Percentiles rank a stretch among this genome's conserved stretches.
phyloP scores from a whole-genome alignment of 2,113 vertebrate genomes.

The Spea bombifrons region DNA sequence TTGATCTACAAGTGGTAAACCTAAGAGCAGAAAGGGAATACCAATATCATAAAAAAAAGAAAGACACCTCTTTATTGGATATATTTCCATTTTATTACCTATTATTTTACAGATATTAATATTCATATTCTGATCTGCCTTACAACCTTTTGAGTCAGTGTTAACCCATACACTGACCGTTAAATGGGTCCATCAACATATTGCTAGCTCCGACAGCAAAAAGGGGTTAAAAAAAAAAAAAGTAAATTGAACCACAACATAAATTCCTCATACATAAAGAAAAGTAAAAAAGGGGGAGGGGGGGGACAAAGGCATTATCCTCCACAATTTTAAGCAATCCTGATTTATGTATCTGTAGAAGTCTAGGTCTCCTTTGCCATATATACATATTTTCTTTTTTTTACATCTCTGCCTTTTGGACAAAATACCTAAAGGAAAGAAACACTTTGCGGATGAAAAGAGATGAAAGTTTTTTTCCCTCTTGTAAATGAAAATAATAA shows the following conservation, averaged over 20 bases:
- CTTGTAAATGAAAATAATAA: conserved; percentile 7
- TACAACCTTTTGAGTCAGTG: conserved; percentile 4
- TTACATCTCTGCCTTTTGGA: conserved; percentile 49
- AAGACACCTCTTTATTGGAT: background rate
- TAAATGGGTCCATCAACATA: background rate
- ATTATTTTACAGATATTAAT: conserved; percentile 46
- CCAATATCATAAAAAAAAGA: conserved; percentile 11
- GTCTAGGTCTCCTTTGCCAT: conserved; percentile 40
- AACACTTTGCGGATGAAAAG: conserved; percentile 45
- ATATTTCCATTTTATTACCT: conserved; percentile 46
- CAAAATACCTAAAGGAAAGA: conserved; percentile 52
- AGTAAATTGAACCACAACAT: conserved; percentile 52
- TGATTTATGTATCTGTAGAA: conserved; percentile 53
- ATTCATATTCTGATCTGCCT: conserved; percentile 28
- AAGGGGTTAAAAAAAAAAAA: conserved; percentile 30
- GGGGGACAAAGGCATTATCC: conserved; percentile 17
- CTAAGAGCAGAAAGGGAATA: no score
- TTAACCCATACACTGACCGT: background rate
- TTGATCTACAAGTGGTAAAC: background rate
- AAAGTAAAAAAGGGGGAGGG: conserved; percentile 54
- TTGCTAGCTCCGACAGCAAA: background rate
- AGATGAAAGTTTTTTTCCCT: background rate
- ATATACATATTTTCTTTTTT: conserved; percentile 44
- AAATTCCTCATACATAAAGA: conserved; percentile 53
- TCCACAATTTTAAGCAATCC: conserved; percentile 45